Evolutionary conservation across 2,113 vertebrate genomes (phyloP), one percentile per base, ranked within the genome.

Genomic region (Megalops atlanticus): DNA sequence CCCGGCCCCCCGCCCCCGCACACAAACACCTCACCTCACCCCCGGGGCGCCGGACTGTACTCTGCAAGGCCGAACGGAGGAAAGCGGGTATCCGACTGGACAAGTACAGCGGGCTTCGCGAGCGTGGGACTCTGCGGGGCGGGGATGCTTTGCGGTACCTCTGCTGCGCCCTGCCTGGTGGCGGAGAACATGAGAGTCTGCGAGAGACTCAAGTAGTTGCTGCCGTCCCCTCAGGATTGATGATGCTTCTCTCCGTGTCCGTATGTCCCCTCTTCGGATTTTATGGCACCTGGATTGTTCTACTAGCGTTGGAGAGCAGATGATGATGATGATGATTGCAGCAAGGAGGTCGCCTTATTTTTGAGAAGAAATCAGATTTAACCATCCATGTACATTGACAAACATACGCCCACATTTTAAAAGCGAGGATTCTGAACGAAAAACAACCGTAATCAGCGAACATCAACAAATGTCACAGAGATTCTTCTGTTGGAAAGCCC

Each of bases 131-230:
- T 87, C 83, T 76, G 81, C 80, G 80, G 89, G 90, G 88, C 77
- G 90, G 79, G 89, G 88, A 92, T 92, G 90, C 86, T 91, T 89
- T 91, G 87, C 86, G 89, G 86, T 85, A 89, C 84, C 85, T 85
- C 85, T 84, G 68, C 82, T 85, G 84, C 88, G 81, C 77, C 87
- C 84, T 64, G 88, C 72, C 84, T 49, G 83, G 76, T 83, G 86
- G 82, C 76, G 45, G 74, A 83, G 81, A 87, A 89, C 88, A 86
- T 86, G 88, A 89, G 85, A 86, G 89, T 82, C 58, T 83, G 87
- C 82, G 86, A 88, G 83, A 78, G 86, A 84, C 83, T 79, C 72
- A 84, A 88, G 85, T 87, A 87, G 87, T 88, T 83, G 84, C 88
- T 90, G 89, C 85, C 87, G 43, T 83, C 90, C 84, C 86, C 87